Evolutionary conservation across 2,113 vertebrate species (phyloP), one percentile per base, ranked within the genome.

Genomic region (Sitta europaea): DNA sequence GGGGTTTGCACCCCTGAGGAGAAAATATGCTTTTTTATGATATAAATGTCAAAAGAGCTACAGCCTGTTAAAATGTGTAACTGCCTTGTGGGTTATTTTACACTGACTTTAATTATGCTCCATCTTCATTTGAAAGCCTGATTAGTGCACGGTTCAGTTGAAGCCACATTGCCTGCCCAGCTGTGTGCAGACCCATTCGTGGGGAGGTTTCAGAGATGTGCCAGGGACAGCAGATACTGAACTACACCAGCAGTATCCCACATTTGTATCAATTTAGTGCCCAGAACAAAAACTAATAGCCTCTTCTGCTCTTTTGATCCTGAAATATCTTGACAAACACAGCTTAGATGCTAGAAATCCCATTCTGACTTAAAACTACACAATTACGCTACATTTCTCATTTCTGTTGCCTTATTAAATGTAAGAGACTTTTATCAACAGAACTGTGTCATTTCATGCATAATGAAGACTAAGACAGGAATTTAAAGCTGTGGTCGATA

Each of bases 21-120:
- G 75, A 95, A 92, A 93, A 85, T 74, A 79, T 51, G 92, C 0
- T 86, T 86, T 91, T 78, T 42, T 14, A 51, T 74, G 3, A 76
- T 66, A 82, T 12, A 92, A 93, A 95, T 90, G 86, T 74, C 90
- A 94, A 80, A 93, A 92, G 78, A 88, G 53, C 71, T 86, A 40
- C 0, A 9, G 71, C 24, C 54, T 94, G 54, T 47, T 94, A 72
- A 84, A 95, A 84, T 86, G 68, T 62, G 67, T 71, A 79, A 48
- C 43, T 90, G 75, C 88, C 88, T 94, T 77, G 88, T 85, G 86
- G 82, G 68, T 80, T 74, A 83, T 80, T 95, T 91, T 96, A 90
- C 92, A 68, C 57, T 71, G 90, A 40, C 55, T 96, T 96, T 97
- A 96, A 96, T 96, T 96, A 92, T 38, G 55, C 68, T 94, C 63